Evolutionary conservation across 2,113 vertebrate species (phyloP), one percentile per base, ranked within the genome.

Genomic region (Pachycephala philippinensis): DNA sequence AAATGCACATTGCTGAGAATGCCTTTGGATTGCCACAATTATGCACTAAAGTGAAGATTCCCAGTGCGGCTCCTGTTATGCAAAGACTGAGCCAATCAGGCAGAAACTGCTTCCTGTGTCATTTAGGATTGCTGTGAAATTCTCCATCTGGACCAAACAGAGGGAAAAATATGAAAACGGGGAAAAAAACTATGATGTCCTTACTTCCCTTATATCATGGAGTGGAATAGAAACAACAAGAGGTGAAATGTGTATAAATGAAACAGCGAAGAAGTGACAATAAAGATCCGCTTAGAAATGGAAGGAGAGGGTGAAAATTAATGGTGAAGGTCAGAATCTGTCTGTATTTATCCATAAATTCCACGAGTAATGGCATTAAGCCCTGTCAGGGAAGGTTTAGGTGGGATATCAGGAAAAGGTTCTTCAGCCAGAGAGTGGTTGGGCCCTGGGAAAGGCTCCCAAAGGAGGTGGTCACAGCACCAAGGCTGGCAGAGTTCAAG

Each of bases 151-250:
- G 75, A 57, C 19, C 39, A 65, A 83, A 56, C 7, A 69, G 39
- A 77, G 20, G 23, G 15, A 30, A 85, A 37, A 93, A 85, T 13
- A 13, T 17, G 16, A 70, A 70, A 82, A 47, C 0, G 15, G 11
- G 20, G n/a, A n/a, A 27, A 42, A 83, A 76, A 56, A 70, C 4
- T 2, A 31, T 82, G 2, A 8, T 13, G 18, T 44, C 18, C 7
- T 56, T 68, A 9, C 15, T 84, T 44, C 16, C 13, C 7, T 71
- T 45, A 6, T 47, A n/a, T 18, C 33, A 31, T 30, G 13, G 24
- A 71, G 16, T 9, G 6, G 49, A 79, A 33, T 4, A 72, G 40
- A 47, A 79, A 53, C 56, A 56, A 6, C 0, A 0, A 45, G 42
- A 66, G 23, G 11, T 77, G 13, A 49, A 84, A 33, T 59, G 54